These are phyloP conservation scores for Todus mexicanus DNA, from an alignment of 2,797 vertebrate species.

Conservation along the genomic window DNA sequence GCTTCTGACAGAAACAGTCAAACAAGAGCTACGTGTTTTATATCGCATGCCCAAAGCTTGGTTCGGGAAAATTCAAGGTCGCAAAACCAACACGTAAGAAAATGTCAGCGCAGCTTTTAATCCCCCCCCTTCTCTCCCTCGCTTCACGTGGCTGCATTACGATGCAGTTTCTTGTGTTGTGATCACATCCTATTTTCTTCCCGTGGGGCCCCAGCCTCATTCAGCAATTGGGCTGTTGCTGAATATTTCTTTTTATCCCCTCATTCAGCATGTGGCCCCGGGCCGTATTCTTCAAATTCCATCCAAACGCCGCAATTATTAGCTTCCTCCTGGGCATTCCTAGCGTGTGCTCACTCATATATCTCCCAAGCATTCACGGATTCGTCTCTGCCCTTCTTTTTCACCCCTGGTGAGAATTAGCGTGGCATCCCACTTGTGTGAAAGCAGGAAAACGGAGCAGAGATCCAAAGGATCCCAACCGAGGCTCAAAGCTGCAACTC, in stretches of 20 bases:
- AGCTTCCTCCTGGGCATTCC: conserved; percentile 54
- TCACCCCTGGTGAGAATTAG: background rate
- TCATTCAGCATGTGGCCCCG: background rate
- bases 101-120: background rate
- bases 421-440: background rate
- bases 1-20: background rate
- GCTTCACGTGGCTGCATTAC: background rate
- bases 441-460: background rate
- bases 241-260: conserved; percentile 56
- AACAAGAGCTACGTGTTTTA: background rate
- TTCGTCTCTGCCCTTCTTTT: conserved; percentile 21
- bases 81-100: background rate
- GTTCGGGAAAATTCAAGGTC: background rate
- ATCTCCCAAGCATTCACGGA: background rate
- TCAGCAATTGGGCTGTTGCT: background rate
- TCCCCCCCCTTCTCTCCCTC: background rate
- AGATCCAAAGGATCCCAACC: background rate
- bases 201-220: background rate
- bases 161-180: background rate
- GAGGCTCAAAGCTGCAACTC: background rate
- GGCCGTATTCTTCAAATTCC: conserved; percentile 59
- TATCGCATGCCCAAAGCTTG: background rate
- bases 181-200: conserved; percentile 32
- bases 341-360: conserved; percentile 5
- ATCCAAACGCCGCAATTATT: conserved; percentile 39